phyloP scores from a whole-genome alignment of 2,797 vertebrate genomes.

The Rhinatrema bivittatum region DNA sequence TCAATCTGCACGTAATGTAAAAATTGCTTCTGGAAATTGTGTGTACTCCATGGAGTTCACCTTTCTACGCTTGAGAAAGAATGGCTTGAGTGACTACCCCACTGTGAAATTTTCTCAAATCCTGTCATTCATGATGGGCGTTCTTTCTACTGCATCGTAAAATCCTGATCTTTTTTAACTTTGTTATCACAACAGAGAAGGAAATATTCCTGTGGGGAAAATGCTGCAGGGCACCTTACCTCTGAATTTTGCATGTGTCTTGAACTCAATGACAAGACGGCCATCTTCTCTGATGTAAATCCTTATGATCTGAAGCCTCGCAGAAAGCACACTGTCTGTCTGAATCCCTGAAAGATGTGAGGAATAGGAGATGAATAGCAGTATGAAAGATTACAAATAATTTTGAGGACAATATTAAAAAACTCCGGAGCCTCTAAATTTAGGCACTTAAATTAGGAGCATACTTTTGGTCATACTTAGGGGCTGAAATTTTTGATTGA shows the following conservation, averaged over 20 bases:
- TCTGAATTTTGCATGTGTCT: conserved; percentile 96
- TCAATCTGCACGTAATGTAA: no score
- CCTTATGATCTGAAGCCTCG: conserved; percentile 89
- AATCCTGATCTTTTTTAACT: no score
- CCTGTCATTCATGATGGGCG: no score
- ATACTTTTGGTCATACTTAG: no score
- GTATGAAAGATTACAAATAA: not conserved
- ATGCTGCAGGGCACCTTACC: conserved; percentile 43
- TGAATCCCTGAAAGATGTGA: conserved; percentile 74
- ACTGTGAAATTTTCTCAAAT: no score
- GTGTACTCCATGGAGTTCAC: not conserved
- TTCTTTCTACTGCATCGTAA: no score
- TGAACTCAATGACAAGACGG: conserved; percentile 94
- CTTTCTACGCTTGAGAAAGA: not conserved
- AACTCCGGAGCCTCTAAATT: no score
- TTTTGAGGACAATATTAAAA: not conserved
- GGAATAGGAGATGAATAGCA: not conserved
- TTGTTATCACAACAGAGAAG: not conserved
- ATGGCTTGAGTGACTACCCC: not conserved
- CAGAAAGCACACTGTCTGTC: conserved; percentile 92
- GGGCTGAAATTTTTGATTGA: no score
- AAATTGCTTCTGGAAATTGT: no score
- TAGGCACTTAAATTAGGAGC: no score
- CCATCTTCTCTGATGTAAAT: conserved; percentile 96
- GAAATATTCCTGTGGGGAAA: not conserved